phyloP scores from a whole-genome alignment of 2,797 vertebrate genomes.

The Enteromius afrohamiltoni region DNA sequence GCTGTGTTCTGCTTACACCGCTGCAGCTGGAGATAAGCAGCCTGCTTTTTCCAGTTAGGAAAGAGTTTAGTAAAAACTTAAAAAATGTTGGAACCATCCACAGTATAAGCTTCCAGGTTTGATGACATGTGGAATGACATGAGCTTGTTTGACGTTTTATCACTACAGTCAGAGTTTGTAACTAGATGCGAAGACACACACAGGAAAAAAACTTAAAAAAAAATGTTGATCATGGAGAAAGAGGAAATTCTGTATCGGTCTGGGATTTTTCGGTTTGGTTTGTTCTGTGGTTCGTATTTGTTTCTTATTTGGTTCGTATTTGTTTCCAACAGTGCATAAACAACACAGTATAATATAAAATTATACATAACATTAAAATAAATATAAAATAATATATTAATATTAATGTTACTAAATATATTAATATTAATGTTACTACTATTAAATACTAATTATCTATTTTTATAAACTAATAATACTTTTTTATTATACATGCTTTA shows the following conservation, averaged over 20 bases:
- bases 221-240: background rate
- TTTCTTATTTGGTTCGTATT: no score
- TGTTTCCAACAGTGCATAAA: background rate
- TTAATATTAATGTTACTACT: no score
- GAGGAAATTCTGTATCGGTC: background rate
- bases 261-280: background rate
- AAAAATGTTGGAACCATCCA: constrained; percentile 17
- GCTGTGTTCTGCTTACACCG: background rate
- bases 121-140: background rate
- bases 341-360: background rate
- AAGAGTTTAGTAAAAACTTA: constrained; percentile 11
- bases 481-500: background rate
- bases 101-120: background rate
- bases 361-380: background rate
- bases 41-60: constrained; percentile 3
- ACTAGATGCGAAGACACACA: background rate
- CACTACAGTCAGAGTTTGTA: background rate
- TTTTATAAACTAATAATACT: no score
- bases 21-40: constrained; percentile 10
- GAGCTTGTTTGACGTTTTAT: background rate
- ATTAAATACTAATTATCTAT: no score
- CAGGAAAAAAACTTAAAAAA: no score
- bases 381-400: background rate
- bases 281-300: background rate
- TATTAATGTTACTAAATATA: background rate